Conservation (phyloP, 2,888 invertebrate genomes). For the Hydraecia micacea region DNA sequence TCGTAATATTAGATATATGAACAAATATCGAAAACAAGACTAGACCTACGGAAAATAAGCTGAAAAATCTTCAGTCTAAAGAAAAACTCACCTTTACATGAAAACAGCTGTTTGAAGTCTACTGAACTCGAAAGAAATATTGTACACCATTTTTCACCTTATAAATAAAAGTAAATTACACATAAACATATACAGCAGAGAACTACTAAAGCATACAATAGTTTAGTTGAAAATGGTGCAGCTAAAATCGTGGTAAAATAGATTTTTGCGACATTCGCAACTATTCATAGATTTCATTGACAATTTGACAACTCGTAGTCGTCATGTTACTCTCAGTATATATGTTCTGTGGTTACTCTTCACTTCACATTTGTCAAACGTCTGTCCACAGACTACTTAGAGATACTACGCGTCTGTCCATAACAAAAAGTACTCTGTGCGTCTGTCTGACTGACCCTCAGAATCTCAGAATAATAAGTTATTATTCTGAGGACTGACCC, state of each 20-base stretch:
- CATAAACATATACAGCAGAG: slow-evolving; percentile 29
- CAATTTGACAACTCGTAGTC: too few species aligned
- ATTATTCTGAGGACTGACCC: too few species aligned
- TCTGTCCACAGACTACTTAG: too few species aligned
- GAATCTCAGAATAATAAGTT: too few species aligned
- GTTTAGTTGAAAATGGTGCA: slow-evolving; percentile 19
- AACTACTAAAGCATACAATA: slow-evolving; percentile 37
- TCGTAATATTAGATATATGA: neutral
- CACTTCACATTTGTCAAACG: neutral
- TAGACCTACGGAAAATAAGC: neutral
- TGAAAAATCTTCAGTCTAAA: neutral
- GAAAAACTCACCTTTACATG: slow-evolving; percentile 81
- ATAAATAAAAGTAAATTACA: slow-evolving; percentile 40
- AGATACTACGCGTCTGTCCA: too few species aligned
- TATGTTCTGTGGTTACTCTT: too few species aligned
- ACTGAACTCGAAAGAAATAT: slow-evolving; percentile 62
- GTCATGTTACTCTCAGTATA: too few species aligned
- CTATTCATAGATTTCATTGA: neutral
- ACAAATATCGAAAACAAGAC: neutral
- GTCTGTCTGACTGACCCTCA: too few species aligned
- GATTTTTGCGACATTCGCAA: slow-evolving; percentile 28
- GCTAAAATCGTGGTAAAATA: neutral
- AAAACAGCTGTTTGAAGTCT: slow-evolving; percentile 81
- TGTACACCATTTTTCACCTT: slow-evolving; percentile 78
- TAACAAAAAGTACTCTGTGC: too few species aligned